Base-by-base conservation (phyloP, 2,113 vertebrate genomes). In the Stegastes partitus region DNA sequence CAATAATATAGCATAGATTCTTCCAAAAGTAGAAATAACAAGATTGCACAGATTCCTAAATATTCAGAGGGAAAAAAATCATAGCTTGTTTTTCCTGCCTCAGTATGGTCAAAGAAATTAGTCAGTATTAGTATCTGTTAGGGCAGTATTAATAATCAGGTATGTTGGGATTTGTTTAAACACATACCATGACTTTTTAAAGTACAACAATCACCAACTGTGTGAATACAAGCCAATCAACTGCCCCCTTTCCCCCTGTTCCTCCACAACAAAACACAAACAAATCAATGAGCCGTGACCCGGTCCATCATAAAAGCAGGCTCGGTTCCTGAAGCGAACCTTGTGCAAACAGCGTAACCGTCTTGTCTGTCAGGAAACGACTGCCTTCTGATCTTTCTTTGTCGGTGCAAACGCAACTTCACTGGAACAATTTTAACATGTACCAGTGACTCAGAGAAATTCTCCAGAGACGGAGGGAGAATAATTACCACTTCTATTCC, bases 401-500 rank as follows among this genome's bases (percentile, higher is more conserved):
- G 49, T 50, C 57, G 28, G 57, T 54, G 2, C 26, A 44, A 81
- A 73, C 69, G 61, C 56, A 67, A 58, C 75, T 34, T 87, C 51
- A 67, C 15, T 44, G 22, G 58, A 77, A 54, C 67, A 57, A 56
- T 82, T 70, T 80, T 12, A 75, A 69, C 68, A 56, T 50, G 61
- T 42, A 47, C 34, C 45, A 58, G 61, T 66, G 75, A 83, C 58
- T 80, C 86, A 25, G 50, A 75, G 26, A 56, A 70, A 63, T 58
- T 57, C 81, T 82, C 77, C 77, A 18, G 88, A 77, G 73, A 87
- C 49, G 49, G 63, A 14, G 31, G 69, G 64, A 67, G 82, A 83
- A 79, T 86, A 81, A 92, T 92, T 87, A 73, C 71, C 73, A 64
- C 69, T 81, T 79, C 62, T 69, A 58, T 84, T 85, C 81, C 63